A percentile compares a stretch with the other conserved stretches of the same genome.
Evolutionary conservation across 2,113 vertebrate species (phyloP).

Genomic region (Mesocricetus auratus): DNA sequence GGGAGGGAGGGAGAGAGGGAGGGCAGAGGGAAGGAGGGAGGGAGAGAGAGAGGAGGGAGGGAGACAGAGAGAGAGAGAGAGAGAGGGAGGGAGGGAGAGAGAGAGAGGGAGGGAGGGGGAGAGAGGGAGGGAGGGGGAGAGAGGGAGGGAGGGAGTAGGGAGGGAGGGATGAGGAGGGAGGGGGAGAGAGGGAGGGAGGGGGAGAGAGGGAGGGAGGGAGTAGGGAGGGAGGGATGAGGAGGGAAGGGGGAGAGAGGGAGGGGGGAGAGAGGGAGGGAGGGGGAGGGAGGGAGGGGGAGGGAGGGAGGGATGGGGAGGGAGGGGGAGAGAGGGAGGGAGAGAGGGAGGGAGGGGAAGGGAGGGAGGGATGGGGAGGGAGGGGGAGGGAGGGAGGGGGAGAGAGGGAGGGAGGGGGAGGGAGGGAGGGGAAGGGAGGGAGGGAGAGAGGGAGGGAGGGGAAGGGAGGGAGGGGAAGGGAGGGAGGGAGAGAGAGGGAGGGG

Average conservation of each 20-base stretch:
- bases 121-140: not conserved
- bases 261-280: not conserved
- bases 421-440: too few relatives aligned
- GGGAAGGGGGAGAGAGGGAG: not conserved
- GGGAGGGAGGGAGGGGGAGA: not conserved
- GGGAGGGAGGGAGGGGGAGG: rapidly evolving
- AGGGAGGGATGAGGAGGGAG: not conserved
- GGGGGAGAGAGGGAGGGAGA: not conserved
- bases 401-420: rapidly evolving
- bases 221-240: too few relatives aligned
- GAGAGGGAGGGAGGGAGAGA: not conserved
- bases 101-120: not conserved
- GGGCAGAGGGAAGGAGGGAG: not conserved
- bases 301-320: too few relatives aligned
- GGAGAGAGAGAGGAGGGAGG: not conserved
- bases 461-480: not conserved
- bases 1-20: not conserved
- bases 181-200: rapidly evolving
- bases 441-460: not conserved
- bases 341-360: rapidly evolving
- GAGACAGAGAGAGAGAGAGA: not conserved
- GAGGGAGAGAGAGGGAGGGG: too few relatives aligned
- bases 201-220: not conserved
- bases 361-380: too few relatives aligned
- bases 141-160: not conserved